Evolutionary conservation across 2,797 vertebrate genomes (phyloP), one percentile per base, ranked within the genome.

Genomic region (Ceryle rudis): DNA sequence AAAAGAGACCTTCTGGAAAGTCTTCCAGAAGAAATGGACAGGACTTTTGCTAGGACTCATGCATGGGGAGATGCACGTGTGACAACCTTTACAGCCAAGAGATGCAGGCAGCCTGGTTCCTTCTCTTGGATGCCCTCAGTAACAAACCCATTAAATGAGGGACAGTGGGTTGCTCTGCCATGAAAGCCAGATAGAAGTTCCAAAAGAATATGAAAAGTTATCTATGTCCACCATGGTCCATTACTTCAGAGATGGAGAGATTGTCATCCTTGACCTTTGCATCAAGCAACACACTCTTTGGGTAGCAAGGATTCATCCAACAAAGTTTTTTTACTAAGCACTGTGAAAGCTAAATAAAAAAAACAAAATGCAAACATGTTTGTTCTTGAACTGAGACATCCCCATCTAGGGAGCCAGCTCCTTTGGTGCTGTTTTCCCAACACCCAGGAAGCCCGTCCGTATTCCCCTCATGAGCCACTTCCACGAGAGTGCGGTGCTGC

Each of bases 401-500:
- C 20, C 37, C n/a, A 25, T 21, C 21, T 78, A 74, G 22, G 5
- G 57, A 74, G 65, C 17, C 60, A 71, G n/a, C 37, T 86, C 69
- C 89, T 74, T 72, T 52, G 29, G 64, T 8, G 2, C 87, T 66
- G 57, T 93, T 91, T 90, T 16, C 72, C 69, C 82, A 42, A 2
- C 5, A 55, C 37, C 65, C 87, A 67, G 35, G 0, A 1, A 46
- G 57, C 33, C 90, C 90, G 15, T 73, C 75, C 52, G 60, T 73
- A 26, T 28, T 58, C 25, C 67, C 60, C 29, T 33, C 46, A 6
- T 8, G 9, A 60, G 57, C 41, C 70, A 8, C 25, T 52, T 35
- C 29, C 57, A 23, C 0, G 0, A 0, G 7, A 75, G 67, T 11
- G 1, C 0, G 0, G 42, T 17, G 55, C 60, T 39, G 35, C 35